These are phyloP conservation scores for Limonius californicus DNA, from an alignment of 1,140 invertebrate species.

Conservation along the genomic window DNA sequence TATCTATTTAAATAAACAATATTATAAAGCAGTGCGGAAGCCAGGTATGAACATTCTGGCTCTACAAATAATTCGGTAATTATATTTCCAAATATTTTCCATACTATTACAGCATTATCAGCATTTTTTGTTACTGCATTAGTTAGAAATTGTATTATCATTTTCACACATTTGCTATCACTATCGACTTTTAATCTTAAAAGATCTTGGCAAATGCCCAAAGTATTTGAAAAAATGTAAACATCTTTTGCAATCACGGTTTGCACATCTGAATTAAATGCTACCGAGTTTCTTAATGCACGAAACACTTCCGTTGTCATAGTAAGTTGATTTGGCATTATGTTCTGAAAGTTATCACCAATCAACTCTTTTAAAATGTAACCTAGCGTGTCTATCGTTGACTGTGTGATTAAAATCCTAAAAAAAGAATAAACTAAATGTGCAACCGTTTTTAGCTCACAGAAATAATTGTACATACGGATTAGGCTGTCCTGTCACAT, in stretches of 20 bases:
- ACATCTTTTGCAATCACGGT: slow-evolving; percentile 16
- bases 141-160: slow-evolving; percentile 35
- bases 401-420: too few species aligned
- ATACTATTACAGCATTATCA: slow-evolving; percentile 18
- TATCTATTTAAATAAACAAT: slow-evolving; percentile 20
- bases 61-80: slow-evolving; percentile 18
- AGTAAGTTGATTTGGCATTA: not conserved
- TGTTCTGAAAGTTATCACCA: too few species aligned
- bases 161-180: slow-evolving; percentile 21
- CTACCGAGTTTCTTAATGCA: slow-evolving; percentile 27
- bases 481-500: too few species aligned
- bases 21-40: slow-evolving; percentile 32
- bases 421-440: too few species aligned
- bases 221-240: too few species aligned
- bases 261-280: slow-evolving; percentile 22
- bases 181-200: too few species aligned
- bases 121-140: slow-evolving; percentile 30
- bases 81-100: slow-evolving; percentile 17
- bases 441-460: too few species aligned
- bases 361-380: too few species aligned
- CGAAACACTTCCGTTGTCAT: slow-evolving; percentile 24
- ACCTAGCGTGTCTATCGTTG: too few species aligned
- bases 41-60: slow-evolving; percentile 25
- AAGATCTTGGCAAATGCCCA: too few species aligned
- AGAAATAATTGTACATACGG: too few species aligned